Percentiles rank a stretch among this genome's conserved stretches.
Conservation (phyloP, 2,888 invertebrate species). For the Globia sparganii region DNA sequence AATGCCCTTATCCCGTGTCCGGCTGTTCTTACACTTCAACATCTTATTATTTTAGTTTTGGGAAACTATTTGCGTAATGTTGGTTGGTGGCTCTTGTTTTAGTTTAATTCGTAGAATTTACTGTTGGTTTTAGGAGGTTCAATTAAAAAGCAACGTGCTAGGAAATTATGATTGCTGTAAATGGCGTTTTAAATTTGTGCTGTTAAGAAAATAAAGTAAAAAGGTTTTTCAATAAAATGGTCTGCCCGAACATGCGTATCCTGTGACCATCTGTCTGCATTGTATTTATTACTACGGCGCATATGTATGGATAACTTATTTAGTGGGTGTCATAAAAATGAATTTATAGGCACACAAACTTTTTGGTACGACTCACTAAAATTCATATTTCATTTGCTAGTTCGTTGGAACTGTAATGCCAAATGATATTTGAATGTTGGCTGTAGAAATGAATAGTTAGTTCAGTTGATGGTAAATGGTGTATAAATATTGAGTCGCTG, state of each 20-base stretch:
- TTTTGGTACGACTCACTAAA: conserved; percentile 59
- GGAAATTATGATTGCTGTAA: background rate
- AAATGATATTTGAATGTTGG: conserved; percentile 42
- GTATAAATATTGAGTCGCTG: conserved; percentile 1
- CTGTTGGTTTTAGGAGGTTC: conserved; percentile 16
- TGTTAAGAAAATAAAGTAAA: conserved; percentile 2
- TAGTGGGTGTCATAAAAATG: conserved; percentile 66
- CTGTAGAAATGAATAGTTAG: conserved; percentile 23
- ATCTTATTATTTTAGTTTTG: conserved; percentile 70
- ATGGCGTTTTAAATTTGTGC: background rate
- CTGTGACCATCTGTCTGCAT: conserved; percentile 60
- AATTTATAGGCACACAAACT: conserved; percentile 66
- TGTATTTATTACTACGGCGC: conserved; percentile 61
- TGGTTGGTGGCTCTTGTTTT: conserved; percentile 40
- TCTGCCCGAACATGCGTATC: conserved; percentile 29
- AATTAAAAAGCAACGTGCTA: conserved; percentile 11
- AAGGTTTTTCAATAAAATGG: conserved; percentile 27
- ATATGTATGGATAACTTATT: conserved; percentile 65
- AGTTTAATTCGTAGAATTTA: conserved; percentile 26
- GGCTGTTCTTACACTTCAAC: conserved; percentile 70
- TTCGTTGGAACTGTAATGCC: conserved; percentile 47
- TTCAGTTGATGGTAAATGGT: conserved; percentile 2
- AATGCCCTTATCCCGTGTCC: conserved; percentile 75
- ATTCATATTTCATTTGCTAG: conserved; percentile 56
- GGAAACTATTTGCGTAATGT: conserved; percentile 52